Percentiles rank a stretch among this genome's conserved stretches.
phyloP scores from a whole-genome alignment of 2,113 vertebrate species.

The Leucosticte australis region DNA sequence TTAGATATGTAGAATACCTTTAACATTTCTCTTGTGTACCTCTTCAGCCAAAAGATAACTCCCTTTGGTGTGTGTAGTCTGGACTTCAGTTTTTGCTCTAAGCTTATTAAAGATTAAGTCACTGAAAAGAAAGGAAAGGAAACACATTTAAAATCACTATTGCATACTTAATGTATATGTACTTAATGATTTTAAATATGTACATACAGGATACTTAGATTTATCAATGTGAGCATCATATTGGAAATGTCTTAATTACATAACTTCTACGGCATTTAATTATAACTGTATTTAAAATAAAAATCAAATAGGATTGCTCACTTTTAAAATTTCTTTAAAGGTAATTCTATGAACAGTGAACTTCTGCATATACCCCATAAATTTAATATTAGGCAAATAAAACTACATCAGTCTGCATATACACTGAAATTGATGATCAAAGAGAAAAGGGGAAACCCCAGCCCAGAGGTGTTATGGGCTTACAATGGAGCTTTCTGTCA shows the following conservation, averaged over 20 bases:
- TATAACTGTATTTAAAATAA: background rate
- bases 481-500: constrained; percentile 58
- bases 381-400: background rate
- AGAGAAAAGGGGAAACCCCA: background rate
- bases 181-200: background rate
- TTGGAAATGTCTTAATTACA: background rate
- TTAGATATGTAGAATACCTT: constrained; percentile 69
- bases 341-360: background rate
- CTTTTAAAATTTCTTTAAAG: background rate
- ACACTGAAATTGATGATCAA: background rate
- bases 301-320: background rate
- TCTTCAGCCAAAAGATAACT: constrained; percentile 40
- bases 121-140: constrained; percentile 52
- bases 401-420: background rate
- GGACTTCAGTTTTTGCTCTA: constrained; percentile 43
- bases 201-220: background rate
- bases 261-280: background rate
- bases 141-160: background rate
- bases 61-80: constrained; percentile 30
- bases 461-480: constrained; percentile 20
- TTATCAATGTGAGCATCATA: background rate
- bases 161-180: background rate
- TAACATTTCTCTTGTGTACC: constrained; percentile 58
- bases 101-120: constrained; percentile 29
- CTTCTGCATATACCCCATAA: background rate